Conservation (phyloP, 2,113 vertebrate species). For the Mola mola region DNA sequence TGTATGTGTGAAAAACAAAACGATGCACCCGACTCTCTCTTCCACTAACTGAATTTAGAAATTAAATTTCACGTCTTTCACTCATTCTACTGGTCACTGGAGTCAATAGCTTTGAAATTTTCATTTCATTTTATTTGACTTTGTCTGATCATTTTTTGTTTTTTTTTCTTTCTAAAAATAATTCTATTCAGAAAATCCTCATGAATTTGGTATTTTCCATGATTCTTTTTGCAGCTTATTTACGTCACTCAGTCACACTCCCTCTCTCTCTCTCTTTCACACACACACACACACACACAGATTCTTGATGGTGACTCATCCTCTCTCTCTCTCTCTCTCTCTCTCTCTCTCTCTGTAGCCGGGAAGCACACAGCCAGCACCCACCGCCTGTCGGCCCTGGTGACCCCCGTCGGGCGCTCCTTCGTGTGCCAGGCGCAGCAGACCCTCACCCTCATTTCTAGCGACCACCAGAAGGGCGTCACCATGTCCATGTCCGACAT, state of each 20-base stretch:
- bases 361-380: constrained; percentile 92
- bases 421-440: constrained; percentile 91
- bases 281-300: background rate
- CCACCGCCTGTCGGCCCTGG: constrained; percentile 88
- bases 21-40: too few species aligned
- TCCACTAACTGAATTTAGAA: too few species aligned
- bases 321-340: background rate
- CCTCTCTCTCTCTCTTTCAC: background rate
- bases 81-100: too few species aligned
- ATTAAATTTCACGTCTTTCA: too few species aligned
- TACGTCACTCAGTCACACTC: background rate
- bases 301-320: background rate
- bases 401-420: constrained; percentile 91
- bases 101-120: too few species aligned
- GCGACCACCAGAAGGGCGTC: constrained; percentile 92
- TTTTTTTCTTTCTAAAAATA: too few species aligned
- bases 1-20: too few species aligned
- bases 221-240: too few species aligned
- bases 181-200: too few species aligned
- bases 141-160: too few species aligned
- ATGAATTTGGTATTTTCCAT: too few species aligned
- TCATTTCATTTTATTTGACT: too few species aligned
- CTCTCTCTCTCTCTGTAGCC: constrained; percentile 72
- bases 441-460: constrained; percentile 91
- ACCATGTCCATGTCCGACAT: constrained; percentile 89